Conservation (phyloP, 2,113 vertebrate species). For the Ictalurus punctatus region DNA sequence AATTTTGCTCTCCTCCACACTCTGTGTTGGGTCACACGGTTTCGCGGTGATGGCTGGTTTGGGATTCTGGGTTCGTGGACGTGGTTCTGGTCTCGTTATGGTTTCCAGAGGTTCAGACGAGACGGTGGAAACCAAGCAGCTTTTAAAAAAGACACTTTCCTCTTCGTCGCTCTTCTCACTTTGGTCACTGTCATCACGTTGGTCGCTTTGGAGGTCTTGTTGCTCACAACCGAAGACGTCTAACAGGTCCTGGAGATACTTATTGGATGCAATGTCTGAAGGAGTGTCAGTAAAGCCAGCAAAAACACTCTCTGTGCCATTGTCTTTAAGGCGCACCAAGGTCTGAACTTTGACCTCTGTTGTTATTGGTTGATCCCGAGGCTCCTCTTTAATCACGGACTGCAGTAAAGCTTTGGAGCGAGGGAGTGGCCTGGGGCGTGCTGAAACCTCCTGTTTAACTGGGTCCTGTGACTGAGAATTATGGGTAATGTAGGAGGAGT, state of each 20-base stretch:
- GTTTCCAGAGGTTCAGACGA: constrained; percentile 77
- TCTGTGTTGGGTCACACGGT: constrained; percentile 65
- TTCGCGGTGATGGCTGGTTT: constrained; percentile 76
- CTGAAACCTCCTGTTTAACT: constrained; percentile 4
- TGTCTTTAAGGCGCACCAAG: constrained; percentile 71
- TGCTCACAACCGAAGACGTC: constrained; percentile 73
- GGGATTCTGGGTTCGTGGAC: constrained; percentile 71
- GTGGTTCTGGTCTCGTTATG: constrained; percentile 77
- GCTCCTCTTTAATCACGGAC: constrained; percentile 64
- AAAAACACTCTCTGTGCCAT: constrained; percentile 55
- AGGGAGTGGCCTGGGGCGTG: constrained; percentile 85
- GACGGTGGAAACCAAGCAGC: neutral
- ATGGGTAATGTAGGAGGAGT: neutral
- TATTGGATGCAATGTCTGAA: constrained; percentile 41
- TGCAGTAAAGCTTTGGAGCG: constrained; percentile 76
- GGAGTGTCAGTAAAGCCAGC: constrained; percentile 20
- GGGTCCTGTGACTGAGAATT: constrained; percentile 1
- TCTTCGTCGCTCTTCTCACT: constrained; percentile 60
- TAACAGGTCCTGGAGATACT: constrained; percentile 71
- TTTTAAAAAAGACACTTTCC: constrained; percentile 9
- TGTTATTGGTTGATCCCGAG: constrained; percentile 63
- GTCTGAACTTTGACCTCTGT: constrained; percentile 76
- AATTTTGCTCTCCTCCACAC: constrained; percentile 64
- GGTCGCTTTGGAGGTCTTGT: constrained; percentile 66
- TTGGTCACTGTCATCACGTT: constrained; percentile 48